A percentile compares a stretch with the other conserved stretches of the same genome.
phyloP scores from a whole-genome alignment of 2,888 invertebrate species.

The Micropterix aruncella region DNA sequence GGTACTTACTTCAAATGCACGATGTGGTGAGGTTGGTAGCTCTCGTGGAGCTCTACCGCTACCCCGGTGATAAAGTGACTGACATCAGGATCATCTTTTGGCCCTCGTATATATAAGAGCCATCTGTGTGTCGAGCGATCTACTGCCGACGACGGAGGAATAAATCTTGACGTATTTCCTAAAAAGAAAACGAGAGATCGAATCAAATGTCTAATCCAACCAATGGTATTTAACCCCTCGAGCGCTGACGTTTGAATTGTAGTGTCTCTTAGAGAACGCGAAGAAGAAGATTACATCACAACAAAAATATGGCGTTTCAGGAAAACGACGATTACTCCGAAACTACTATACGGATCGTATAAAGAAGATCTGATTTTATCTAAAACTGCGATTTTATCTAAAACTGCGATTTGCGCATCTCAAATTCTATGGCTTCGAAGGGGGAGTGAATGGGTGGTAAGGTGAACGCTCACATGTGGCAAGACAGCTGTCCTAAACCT shows the following conservation, averaged over 20 bases:
- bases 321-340: too few relatives aligned
- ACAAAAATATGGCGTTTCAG: too few relatives aligned
- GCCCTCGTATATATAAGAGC: conserved; percentile 75
- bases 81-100: conserved; percentile 41
- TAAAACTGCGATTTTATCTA: neutral
- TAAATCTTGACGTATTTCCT: conserved; percentile 77
- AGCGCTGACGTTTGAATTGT: too few relatives aligned
- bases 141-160: conserved; percentile 50
- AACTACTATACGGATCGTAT: too few relatives aligned
- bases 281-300: too few relatives aligned
- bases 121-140: conserved; percentile 76
- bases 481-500: too few relatives aligned
- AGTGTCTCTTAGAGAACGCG: too few relatives aligned
- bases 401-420: too few relatives aligned
- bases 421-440: too few relatives aligned
- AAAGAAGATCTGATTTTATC: too few relatives aligned
- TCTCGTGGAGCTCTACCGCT: conserved; percentile 69
- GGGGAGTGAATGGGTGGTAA: too few relatives aligned
- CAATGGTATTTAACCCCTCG: conserved; percentile 23
- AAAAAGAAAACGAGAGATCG: conserved; percentile 3
- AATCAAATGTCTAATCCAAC: neutral
- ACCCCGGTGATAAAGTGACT: conserved; percentile 56
- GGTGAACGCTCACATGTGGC: too few relatives aligned
- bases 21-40: conserved; percentile 76
- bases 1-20: conserved; percentile 63